phyloP scores from a whole-genome alignment of 2,113 vertebrate genomes.

The Cynocephalus volans region DNA sequence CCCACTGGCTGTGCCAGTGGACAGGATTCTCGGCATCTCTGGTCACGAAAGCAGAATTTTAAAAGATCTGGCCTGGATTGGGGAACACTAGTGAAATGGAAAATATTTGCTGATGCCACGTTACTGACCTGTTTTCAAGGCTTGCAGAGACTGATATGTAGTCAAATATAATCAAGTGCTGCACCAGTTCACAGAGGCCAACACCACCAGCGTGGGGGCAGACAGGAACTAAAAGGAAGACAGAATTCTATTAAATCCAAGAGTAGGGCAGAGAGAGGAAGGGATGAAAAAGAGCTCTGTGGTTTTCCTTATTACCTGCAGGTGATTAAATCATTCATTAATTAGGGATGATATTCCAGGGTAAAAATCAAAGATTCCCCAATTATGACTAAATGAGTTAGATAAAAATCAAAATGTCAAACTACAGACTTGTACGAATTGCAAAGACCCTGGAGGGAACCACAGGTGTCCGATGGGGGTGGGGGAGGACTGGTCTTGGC shows the following conservation, averaged over 20 bases:
- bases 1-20: neutral
- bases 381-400: neutral
- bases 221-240: constrained; percentile 89
- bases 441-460: constrained; percentile 12
- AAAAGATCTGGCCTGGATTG: neutral
- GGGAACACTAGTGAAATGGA: neutral
- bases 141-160: constrained; percentile 89
- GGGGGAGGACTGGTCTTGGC: neutral
- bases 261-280: neutral
- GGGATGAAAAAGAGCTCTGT: neutral
- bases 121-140: constrained; percentile 88
- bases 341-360: neutral
- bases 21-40: neutral
- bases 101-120: neutral
- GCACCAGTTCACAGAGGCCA: constrained; percentile 93
- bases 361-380: neutral
- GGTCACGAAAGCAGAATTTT: neutral
- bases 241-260: neutral
- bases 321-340: neutral
- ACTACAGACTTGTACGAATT: neutral
- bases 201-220: constrained; percentile 93
- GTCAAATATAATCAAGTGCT: constrained; percentile 92
- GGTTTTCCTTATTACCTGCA: neutral
- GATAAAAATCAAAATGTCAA: neutral
- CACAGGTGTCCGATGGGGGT: fast-evolving